Percentiles rank a stretch among this genome's conserved stretches.
phyloP scores from a whole-genome alignment of 2,113 vertebrate species.

The Vulpes vulpes region DNA sequence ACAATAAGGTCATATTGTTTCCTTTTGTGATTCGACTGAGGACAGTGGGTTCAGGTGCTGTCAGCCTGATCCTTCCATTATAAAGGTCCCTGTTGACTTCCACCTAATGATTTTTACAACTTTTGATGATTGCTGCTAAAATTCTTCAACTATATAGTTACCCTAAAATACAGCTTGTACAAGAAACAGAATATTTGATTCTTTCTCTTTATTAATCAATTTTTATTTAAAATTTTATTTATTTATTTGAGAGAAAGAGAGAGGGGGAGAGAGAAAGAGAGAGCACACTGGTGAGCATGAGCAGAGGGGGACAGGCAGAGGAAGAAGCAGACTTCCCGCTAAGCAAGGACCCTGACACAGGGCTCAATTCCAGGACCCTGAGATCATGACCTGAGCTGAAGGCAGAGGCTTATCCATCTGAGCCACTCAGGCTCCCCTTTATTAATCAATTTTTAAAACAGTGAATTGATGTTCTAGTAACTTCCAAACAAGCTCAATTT shows the following conservation, averaged over 20 bases:
- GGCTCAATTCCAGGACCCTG: neutral
- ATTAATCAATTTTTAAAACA: conserved; percentile 40
- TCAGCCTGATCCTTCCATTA: neutral
- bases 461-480: neutral
- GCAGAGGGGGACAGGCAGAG: neutral
- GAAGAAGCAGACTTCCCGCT: neutral
- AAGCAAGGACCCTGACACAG: neutral
- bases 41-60: neutral
- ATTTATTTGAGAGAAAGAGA: neutral
- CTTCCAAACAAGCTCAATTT: neutral
- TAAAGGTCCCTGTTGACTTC: neutral
- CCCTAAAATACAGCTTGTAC: conserved; percentile 16
- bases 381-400: neutral
- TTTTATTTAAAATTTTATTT: neutral
- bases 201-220: neutral
- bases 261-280: neutral
- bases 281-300: too few relatives aligned
- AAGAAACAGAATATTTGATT: conserved; percentile 8
- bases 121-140: conserved; percentile 14
- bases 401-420: neutral
- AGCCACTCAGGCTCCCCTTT: neutral
- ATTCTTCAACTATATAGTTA: neutral
- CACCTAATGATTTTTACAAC: conserved; percentile 1
- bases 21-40: conserved; percentile 40
- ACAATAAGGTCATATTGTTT: neutral